A percentile compares a stretch with the other conserved stretches of the same genome.
Conservation (phyloP, 2,113 vertebrate species). For the Falcunculus frontatus region DNA sequence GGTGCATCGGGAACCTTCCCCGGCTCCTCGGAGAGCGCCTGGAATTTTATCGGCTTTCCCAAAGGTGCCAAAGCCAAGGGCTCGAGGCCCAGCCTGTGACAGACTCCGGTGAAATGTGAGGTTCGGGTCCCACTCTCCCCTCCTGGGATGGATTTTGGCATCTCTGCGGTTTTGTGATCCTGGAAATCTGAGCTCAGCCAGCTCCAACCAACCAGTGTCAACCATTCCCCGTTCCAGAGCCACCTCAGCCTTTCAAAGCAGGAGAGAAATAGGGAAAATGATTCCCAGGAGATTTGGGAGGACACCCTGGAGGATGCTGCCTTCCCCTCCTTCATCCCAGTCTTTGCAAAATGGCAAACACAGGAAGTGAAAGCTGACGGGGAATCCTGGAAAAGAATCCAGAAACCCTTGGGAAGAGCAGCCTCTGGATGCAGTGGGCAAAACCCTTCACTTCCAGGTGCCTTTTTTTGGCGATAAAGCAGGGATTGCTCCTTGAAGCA, state of each 20-base stretch:
- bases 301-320: rapidly evolving
- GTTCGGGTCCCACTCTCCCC: rapidly evolving
- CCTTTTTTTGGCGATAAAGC: neutral
- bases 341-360: neutral
- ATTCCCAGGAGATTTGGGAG: neutral
- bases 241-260: neutral
- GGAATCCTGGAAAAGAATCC: neutral
- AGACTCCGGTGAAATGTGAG: neutral
- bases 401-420: neutral
- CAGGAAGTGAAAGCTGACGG: neutral
- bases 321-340: neutral
- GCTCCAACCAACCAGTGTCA: neutral
- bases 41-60: neutral
- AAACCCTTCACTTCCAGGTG: neutral
- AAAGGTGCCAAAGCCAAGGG: neutral
- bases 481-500: neutral
- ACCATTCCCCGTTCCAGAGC: neutral
- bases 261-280: rapidly evolving
- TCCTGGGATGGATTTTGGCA: too few relatives aligned
- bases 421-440: rapidly evolving
- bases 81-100: neutral
- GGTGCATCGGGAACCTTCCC: neutral
- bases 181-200: neutral
- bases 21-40: neutral
- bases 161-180: neutral